Evolutionary conservation across 2,797 vertebrate species (phyloP).

Genomic region (Phataginus tricuspis): DNA sequence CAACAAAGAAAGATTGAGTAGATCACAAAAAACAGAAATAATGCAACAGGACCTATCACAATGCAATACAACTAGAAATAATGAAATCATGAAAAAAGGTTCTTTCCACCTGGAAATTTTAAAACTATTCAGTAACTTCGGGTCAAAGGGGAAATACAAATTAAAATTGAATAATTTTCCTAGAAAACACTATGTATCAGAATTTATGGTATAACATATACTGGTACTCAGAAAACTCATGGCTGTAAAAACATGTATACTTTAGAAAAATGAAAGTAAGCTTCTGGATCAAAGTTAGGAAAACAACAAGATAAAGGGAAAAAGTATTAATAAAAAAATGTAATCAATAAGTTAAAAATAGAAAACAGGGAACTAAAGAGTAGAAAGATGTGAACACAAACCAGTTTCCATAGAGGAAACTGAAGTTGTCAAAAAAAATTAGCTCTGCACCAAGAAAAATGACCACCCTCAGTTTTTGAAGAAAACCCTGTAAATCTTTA

Average conservation of each 20-base stretch:
- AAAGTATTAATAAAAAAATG: neutral
- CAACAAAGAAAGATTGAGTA: neutral
- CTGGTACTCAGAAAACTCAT: neutral
- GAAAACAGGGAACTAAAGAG: neutral
- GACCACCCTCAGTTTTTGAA: neutral
- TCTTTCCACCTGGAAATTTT: neutral
- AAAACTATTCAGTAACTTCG: neutral
- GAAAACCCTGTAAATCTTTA: neutral
- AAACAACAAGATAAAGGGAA: neutral
- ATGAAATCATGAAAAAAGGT: neutral
- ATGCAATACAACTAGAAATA: neutral
- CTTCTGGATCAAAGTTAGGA: neutral
- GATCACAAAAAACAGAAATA: neutral
- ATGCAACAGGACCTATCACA: neutral
- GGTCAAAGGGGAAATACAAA: neutral
- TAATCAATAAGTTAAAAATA: slow-evolving; percentile 4
- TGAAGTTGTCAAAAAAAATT: neutral
- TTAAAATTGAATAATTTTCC: neutral
- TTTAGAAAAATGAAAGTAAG: neutral
- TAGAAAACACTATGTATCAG: neutral
- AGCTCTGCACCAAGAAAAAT: neutral
- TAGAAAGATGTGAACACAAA: neutral
- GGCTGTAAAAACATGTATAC: neutral
- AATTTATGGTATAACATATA: neutral
- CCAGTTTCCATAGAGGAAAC: neutral